Percentiles rank a stretch among this genome's conserved stretches.
Conservation (phyloP, 2,113 vertebrate genomes). For the Telmatochromis brichardi region DNA sequence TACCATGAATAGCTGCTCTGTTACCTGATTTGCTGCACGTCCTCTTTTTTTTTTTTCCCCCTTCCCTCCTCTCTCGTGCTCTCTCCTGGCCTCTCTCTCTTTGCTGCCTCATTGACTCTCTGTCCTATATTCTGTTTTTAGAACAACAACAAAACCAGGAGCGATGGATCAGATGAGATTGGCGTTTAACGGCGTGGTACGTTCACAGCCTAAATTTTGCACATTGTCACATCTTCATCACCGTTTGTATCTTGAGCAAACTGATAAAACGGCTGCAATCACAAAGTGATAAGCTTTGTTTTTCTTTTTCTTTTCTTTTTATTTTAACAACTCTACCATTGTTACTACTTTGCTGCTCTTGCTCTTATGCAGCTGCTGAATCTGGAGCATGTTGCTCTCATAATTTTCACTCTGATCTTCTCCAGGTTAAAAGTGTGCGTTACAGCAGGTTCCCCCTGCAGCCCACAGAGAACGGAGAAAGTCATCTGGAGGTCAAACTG, state of each 20-base stretch:
- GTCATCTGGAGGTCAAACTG: conserved; percentile 83
- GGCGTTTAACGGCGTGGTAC: conserved; percentile 33
- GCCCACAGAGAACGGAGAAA: conserved; percentile 73
- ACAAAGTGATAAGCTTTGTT: background rate
- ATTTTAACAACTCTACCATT: fast-evolving
- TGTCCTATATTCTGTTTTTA: background rate
- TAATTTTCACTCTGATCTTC: background rate
- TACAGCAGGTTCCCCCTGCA: conserved; percentile 87
- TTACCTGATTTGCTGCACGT: background rate
- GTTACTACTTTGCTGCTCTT: too few relatives aligned
- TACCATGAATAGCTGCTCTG: background rate
- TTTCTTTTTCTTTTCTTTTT: fast-evolving
- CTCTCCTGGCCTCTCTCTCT: background rate
- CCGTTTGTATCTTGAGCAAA: background rate
- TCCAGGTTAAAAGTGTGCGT: conserved; percentile 74
- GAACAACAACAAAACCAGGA: background rate
- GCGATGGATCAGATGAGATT: conserved; percentile 39
- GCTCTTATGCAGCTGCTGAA: background rate
- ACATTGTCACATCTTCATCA: background rate
- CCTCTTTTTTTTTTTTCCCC: fast-evolving
- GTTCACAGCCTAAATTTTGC: background rate
- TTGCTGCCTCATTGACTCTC: background rate
- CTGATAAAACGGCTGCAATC: background rate
- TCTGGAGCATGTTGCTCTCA: background rate
- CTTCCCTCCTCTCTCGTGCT: fast-evolving